Conservation (phyloP, 2,113 vertebrate genomes). For the Todiramphus saurophagus region DNA sequence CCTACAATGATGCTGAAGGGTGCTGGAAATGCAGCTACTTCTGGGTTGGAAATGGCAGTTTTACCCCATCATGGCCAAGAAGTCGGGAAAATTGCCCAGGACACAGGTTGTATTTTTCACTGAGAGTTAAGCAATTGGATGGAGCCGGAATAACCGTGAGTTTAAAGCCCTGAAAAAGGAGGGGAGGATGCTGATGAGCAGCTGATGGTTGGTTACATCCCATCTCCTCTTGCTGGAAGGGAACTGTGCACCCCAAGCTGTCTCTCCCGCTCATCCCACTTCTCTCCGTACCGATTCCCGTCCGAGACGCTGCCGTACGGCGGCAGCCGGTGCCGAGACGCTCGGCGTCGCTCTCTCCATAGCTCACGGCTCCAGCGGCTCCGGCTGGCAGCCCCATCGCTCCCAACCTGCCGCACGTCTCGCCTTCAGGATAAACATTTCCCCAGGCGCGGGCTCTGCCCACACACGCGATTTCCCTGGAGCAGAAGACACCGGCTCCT, state of each 20-base stretch:
- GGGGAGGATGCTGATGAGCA: neutral
- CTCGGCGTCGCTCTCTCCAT: neutral
- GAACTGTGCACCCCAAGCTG: neutral
- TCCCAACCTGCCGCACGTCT: neutral
- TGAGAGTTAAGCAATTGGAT: neutral
- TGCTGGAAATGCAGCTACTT: fast-evolving
- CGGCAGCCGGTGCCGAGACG: too few relatives aligned
- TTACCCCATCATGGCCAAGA: fast-evolving
- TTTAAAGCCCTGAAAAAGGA: neutral
- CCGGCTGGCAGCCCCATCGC: neutral
- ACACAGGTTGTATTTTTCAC: fast-evolving
- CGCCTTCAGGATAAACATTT: conserved; percentile 36
- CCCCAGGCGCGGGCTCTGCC: conserved; percentile 1
- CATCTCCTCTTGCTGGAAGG: neutral
- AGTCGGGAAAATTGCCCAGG: neutral
- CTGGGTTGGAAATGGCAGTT: neutral
- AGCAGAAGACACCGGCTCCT: neutral
- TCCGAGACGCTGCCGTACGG: fast-evolving
- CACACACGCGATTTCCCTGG: neutral
- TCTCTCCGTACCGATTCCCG: neutral
- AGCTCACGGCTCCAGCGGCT: neutral
- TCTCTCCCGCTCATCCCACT: fast-evolving
- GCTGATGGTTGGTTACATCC: neutral
- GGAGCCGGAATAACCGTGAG: neutral
- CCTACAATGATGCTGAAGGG: fast-evolving